These are phyloP conservation scores for Eledona agricola DNA, from an alignment of 2,888 invertebrate species.

Conservation along the genomic window DNA sequence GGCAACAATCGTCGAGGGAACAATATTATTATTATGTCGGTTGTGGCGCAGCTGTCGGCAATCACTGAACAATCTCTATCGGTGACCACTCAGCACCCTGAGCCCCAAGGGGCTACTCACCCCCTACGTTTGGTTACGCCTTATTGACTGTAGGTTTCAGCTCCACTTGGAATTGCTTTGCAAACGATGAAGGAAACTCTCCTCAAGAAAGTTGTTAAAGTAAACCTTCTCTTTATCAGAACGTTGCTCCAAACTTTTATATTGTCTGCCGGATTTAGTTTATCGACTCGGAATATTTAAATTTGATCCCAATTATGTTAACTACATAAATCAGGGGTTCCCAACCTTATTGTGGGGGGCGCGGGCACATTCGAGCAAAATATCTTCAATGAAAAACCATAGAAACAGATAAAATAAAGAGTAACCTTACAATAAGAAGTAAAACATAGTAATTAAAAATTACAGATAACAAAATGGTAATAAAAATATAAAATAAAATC, in stretches of 20 bases:
- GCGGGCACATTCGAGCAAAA: too few species aligned
- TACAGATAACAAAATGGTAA: too few species aligned
- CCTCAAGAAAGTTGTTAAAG: constrained; percentile 29
- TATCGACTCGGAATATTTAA: too few species aligned
- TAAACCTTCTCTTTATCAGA: constrained; percentile 18
- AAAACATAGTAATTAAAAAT: too few species aligned
- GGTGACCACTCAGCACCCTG: constrained; percentile 60
- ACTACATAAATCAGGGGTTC: too few species aligned
- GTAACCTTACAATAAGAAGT: too few species aligned
- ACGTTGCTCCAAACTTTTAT: constrained; percentile 31
- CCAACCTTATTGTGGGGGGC: too few species aligned
- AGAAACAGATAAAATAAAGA: too few species aligned
- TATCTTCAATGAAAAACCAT: too few species aligned
- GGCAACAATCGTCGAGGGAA: constrained; percentile 40
- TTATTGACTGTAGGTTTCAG: constrained; percentile 57
- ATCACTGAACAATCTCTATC: constrained; percentile 50
- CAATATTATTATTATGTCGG: constrained; percentile 43
- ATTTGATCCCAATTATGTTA: too few species aligned
- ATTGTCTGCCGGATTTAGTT: too few species aligned
- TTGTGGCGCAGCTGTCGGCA: constrained; percentile 40
- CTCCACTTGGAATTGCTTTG: constrained; percentile 38
- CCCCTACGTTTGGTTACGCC: constrained; percentile 62
- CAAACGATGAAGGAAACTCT: constrained; percentile 41
- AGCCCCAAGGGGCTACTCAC: constrained; percentile 57
- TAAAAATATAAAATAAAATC: too few species aligned